Conservation (phyloP, 1,140 invertebrate genomes). For the Pseudomyrmex flavicornis region DNA sequence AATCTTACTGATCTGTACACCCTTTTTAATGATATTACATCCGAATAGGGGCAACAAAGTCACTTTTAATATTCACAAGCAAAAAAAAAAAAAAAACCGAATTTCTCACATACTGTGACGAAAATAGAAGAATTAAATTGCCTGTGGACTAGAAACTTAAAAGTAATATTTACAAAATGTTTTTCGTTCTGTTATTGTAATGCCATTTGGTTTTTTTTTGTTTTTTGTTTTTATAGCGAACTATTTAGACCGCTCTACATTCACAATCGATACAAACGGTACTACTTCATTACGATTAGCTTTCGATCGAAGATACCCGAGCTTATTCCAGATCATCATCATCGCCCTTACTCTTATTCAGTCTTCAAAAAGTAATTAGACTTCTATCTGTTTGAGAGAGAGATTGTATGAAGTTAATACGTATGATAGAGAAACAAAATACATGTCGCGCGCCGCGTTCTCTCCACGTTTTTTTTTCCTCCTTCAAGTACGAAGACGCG, state of each 20-base stretch:
- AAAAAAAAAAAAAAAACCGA: too few relatives aligned
- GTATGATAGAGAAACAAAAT: conserved; percentile 66
- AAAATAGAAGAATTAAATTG: conserved; percentile 75
- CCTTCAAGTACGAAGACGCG: conserved; percentile 62
- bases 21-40: conserved; percentile 49
- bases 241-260: conserved; percentile 71
- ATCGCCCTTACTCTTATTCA: conserved; percentile 72
- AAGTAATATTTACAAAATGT: conserved; percentile 73
- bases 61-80: too few relatives aligned
- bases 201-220: conserved; percentile 17
- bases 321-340: conserved; percentile 61
- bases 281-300: conserved; percentile 53
- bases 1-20: conserved; percentile 71
- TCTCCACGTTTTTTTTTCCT: conserved; percentile 33
- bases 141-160: conserved; percentile 79
- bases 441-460: conserved; percentile 48
- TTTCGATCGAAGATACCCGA: conserved; percentile 61
- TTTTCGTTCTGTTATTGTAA: conserved; percentile 55
- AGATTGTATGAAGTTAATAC: conserved; percentile 58
- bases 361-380: conserved; percentile 77
- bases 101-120: conserved; percentile 63
- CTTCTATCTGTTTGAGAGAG: conserved; percentile 49
- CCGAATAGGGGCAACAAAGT: background rate
- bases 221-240: conserved; percentile 41
- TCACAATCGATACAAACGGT: conserved; percentile 63